Base-by-base conservation (phyloP, 2,888 invertebrate genomes). In the Thysanoteuthis rhombus region DNA sequence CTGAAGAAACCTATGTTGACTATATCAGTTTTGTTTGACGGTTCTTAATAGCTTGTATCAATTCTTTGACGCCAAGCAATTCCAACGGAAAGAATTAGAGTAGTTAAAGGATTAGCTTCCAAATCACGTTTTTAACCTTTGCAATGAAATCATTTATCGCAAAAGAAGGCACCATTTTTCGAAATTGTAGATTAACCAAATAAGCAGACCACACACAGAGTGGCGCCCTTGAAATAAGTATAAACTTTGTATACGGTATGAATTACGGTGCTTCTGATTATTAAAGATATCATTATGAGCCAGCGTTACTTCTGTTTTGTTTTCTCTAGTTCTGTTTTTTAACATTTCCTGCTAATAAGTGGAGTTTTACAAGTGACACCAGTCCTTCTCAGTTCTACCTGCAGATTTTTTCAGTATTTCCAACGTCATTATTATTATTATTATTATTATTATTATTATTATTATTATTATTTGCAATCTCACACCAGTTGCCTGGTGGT, bases 121-220 rank as follows among this genome's bases (percentile, higher is more conserved):
- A n/a, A 75, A 75, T 75, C 75, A 75, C 75, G 75, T 75, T 75
- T 75, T n/a, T 75, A 75, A 75, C 75, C 75, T 75, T 75, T 75
- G 16, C 75, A n/a, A 2, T 8, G 36, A 25, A 75, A 75, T 19
- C 10, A 8, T 75, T 75, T n/a, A n/a, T 19, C n/a, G n/a, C n/a
- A n/a, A 75, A n/a, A 75, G n/a, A n/a, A n/a, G 75, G 75, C n/a
- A 12, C 75, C 75, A n/a, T n/a, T 75, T 75, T n/a, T 19, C 16
- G 75, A 75, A 75, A 75, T n/a, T 12, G n/a, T 75, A 75, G 75
- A 75, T 75, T 75, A 75, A n/a, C 10, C n/a, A 75, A 75, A 75
- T 75, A 75, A 75, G n/a, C 12, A 3, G 1, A n/a, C 75, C 75
- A n/a, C 75, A n/a, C 75, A 16, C 75, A n/a, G n/a, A n/a, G 75